Evolutionary conservation across 2,113 vertebrate species (phyloP), one percentile per base, ranked within the genome.

Genomic region (Sceloporus undulatus): DNA sequence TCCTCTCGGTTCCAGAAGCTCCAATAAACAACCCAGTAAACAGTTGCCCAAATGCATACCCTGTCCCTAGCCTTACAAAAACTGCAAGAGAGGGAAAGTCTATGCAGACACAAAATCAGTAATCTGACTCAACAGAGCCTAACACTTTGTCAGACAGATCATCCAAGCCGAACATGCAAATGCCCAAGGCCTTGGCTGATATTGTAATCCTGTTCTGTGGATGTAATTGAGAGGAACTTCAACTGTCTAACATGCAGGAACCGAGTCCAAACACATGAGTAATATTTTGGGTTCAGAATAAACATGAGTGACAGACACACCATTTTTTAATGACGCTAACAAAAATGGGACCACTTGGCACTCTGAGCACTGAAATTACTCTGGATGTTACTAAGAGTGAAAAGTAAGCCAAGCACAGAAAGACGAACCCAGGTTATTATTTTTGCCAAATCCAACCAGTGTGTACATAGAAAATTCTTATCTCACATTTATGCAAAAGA

Each of bases 161-260:
- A 95, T 93, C 86, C 75, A 91, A 93, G 71, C 0, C 90, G 82
- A 93, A 90, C 38, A 73, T 89, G 79, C 2, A 82, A 91, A 88
- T 40, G 38, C 19, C 59, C 68, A 77, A 87, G 14, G 21, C 89
- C 92, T 92, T 62, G 68, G 56, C 66, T 88, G 84, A 71, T 62
- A 74, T 56, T 78, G 70, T 90, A 91, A 92, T 88, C 83, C 82
- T 91, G 91, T 89, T 93, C 74, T 74, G 91, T 85, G 94, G 89
- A 93, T 75, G 77, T 5, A 91, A 89, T 34, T 68, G n/a, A 86
- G 56, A 91, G 90, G 93, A 96, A 93, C 38, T 75, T 91, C 91
- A 94, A 92, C 18, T 85, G 85, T 13, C 40, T 93, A 73, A 82
- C 34, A 78, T 25, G 84, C 68, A 91, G 34, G 82, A 88, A 86